Evolutionary conservation across 2,888 invertebrate genomes (phyloP), one percentile per base, ranked within the genome.

Genomic region (Pteria penguin): DNA sequence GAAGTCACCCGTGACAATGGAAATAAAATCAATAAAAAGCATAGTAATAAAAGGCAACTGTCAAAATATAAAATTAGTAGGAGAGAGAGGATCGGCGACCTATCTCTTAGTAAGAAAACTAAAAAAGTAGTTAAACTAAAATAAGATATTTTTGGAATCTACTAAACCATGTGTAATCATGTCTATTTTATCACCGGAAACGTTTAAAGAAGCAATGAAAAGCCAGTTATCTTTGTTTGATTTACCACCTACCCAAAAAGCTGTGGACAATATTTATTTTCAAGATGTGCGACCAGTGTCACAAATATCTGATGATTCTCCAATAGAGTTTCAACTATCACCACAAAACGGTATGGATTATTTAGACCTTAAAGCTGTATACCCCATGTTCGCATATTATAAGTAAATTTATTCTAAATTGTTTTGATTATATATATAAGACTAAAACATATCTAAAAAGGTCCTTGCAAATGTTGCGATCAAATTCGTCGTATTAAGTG

Each of bases 291-390:
- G 69, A 36, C 60, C 69, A 4, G 45, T 36, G 45, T 60, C 60
- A 27, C 58, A 58, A 60, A 27, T 69, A 11, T 57, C 45, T 18
- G 69, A 29, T 14, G 22, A 36, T 22, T 60, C 58, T 36, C 69
- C 69, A 18, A 69, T 69, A 36, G 69, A 69, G 31, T 69, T 69
- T 57, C 32, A 69, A 26, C 32, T 69, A 33, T 69, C 54, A 24
- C 36, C 26, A 33, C 57, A 69, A 33, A 69, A 60, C 45, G 69
- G 58, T 14, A 70, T 70, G 58, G 69, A 70, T 29, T 58, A 70
- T 36, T 36, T 70, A 1, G 70, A 61, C 45, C 24, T 70, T 14
- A 70, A 70, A n/a, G n/a, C n/a, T n/a, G n/a, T n/a, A n/a, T n/a
- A n/a, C n/a, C n/a, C n/a, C n/a, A n/a, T n/a, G n/a, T n/a, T n/a